Percentiles rank a stretch among this genome's conserved stretches.
Conservation (phyloP, 2,797 vertebrate genomes). For the Coilia nasus region DNA sequence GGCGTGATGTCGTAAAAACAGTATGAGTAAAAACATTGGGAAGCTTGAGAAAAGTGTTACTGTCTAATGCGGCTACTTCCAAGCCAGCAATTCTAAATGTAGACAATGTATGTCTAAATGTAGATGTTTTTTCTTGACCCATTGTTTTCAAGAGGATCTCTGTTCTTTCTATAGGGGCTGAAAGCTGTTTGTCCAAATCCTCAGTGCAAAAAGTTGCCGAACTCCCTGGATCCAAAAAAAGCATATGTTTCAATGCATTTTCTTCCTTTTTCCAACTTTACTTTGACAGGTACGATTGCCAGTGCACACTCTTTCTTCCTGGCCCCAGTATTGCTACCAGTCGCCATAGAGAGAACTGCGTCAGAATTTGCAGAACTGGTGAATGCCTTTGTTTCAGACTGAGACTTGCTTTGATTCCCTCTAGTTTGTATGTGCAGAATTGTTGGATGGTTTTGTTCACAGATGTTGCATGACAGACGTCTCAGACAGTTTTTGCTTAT, state of each 20-base stretch:
- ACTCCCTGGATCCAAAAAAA: slow-evolving; percentile 1
- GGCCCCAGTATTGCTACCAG: background rate
- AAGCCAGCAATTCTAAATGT: no score
- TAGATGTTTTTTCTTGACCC: background rate
- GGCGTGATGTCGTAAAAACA: no score
- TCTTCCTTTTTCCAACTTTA: background rate
- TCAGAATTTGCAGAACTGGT: background rate
- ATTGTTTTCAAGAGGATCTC: background rate
- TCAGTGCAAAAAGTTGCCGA: background rate
- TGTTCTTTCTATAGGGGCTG: background rate
- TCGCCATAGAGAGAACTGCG: background rate
- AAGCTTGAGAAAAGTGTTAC: no score
- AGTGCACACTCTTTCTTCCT: background rate
- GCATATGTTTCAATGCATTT: slow-evolving; percentile 4
- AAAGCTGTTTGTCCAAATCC: background rate
- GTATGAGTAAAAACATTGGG: no score
- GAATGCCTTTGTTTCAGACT: background rate
- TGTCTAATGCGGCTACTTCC: no score
- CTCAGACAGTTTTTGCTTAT: background rate
- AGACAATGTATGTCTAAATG: no score
- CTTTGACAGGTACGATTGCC: background rate
- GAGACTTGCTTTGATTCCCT: background rate
- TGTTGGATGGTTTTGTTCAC: background rate
- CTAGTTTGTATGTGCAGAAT: slow-evolving; percentile 20
- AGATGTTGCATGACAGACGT: background rate